Percentiles rank a stretch among this genome's conserved stretches.
These are phyloP conservation scores for Micromussa lordhowensis DNA, from an alignment of 92 coral and sea anemone species.

Conservation along the genomic window DNA sequence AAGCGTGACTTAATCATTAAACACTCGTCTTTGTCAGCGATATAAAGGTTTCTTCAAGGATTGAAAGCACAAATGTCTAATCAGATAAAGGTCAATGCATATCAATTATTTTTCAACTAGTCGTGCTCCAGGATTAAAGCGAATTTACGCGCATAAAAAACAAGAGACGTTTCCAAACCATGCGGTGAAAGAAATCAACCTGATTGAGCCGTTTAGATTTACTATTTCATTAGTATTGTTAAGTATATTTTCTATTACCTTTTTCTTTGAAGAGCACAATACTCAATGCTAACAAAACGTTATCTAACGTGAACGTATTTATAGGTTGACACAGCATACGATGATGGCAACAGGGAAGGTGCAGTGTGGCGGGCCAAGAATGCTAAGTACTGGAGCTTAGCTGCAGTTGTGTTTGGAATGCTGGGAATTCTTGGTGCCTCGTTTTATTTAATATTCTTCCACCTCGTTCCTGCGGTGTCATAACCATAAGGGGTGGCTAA, in stretches of 20 bases:
- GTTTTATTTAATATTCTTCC: constrained; percentile 41
- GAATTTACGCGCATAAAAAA: no score
- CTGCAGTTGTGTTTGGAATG: constrained; percentile 71
- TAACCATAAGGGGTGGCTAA: background rate
- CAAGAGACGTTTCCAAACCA: no score
- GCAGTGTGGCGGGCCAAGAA: constrained; percentile 55
- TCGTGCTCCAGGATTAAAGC: background rate
- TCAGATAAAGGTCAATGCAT: background rate
- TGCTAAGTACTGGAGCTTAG: constrained; percentile 67
- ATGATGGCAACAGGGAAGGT: constrained; percentile 68
- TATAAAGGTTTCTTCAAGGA: background rate
- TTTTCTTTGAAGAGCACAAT: background rate
- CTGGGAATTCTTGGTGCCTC: constrained; percentile 56
- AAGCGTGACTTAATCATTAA: no score
- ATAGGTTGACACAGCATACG: constrained; percentile 70
- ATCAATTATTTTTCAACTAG: background rate
- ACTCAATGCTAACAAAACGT: background rate
- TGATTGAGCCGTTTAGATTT: no score
- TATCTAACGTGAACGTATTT: background rate
- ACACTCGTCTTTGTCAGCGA: no score
- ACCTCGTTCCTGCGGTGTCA: constrained; percentile 27
- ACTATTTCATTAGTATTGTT: background rate
- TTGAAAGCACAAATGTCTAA: background rate
- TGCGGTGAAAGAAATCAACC: no score
- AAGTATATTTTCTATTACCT: background rate